These are phyloP conservation scores for Habrosyne pyritoides DNA, from an alignment of 2,888 invertebrate genomes.

Conservation along the genomic window DNA sequence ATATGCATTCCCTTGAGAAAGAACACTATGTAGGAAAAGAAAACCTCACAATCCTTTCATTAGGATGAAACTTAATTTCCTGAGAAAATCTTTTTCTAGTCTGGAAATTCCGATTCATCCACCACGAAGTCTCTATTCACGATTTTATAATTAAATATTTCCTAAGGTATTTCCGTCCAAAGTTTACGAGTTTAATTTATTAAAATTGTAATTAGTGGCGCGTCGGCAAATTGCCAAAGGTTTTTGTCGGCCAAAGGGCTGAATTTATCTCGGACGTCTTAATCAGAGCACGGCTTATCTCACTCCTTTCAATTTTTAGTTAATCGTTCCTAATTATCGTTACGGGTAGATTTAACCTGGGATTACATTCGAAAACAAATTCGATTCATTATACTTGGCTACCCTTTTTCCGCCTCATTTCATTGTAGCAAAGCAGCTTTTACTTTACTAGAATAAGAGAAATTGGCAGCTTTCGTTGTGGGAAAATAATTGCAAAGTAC, in stretches of 20 bases:
- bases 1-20: too few species aligned
- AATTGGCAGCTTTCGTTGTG: background rate
- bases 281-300: slow-evolving; percentile 15
- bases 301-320: slow-evolving; percentile 5
- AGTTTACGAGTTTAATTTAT: slow-evolving; percentile 53
- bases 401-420: background rate
- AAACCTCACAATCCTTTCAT: too few species aligned
- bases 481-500: too few species aligned
- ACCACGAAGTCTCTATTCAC: slow-evolving; percentile 12
- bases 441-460: background rate
- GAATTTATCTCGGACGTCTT: slow-evolving; percentile 38
- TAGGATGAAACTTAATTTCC: background rate
- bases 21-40: too few species aligned
- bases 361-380: slow-evolving; percentile 13
- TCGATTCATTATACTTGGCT: background rate
- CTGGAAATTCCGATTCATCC: background rate
- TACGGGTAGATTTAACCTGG: slow-evolving; percentile 19
- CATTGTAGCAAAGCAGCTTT: background rate
- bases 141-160: slow-evolving; percentile 27
- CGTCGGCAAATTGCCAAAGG: slow-evolving; percentile 39
- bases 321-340: slow-evolving; percentile 39
- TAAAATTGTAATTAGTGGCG: slow-evolving; percentile 56
- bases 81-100: background rate
- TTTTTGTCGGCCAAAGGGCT: slow-evolving; percentile 32
- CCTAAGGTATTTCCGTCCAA: slow-evolving; percentile 28